phyloP scores from a whole-genome alignment of 1,140 invertebrate genomes.

The Zaprionus tsacasi region DNA sequence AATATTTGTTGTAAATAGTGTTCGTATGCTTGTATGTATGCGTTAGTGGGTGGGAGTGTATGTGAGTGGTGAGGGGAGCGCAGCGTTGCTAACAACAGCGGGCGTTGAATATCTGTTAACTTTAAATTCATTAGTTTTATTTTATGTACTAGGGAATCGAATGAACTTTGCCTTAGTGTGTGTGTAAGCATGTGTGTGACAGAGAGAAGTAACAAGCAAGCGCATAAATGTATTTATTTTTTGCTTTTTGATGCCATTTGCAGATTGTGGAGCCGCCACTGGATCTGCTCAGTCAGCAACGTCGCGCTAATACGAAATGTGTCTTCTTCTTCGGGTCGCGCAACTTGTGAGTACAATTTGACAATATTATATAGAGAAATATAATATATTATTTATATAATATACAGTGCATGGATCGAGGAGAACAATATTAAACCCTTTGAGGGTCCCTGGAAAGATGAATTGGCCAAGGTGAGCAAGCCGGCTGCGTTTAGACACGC shows the following conservation, averaged over 20 bases:
- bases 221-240: background rate
- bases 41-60: constrained; percentile 10
- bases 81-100: constrained; percentile 34
- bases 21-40: background rate
- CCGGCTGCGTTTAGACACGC: constrained; percentile 93
- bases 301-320: constrained; percentile 90
- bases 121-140: constrained; percentile 36
- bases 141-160: constrained; percentile 16
- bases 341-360: constrained; percentile 92
- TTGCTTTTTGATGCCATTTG: constrained; percentile 2
- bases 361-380: background rate
- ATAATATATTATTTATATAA: background rate
- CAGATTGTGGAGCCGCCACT: constrained; percentile 89
- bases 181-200: background rate
- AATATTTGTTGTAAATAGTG: constrained; percentile 41
- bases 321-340: constrained; percentile 97
- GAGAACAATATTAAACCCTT: constrained; percentile 94
- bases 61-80: constrained; percentile 20
- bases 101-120: constrained; percentile 21
- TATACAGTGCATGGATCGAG: constrained; percentile 94
- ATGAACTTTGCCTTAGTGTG: constrained; percentile 24
- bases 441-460: constrained; percentile 90
- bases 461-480: constrained; percentile 91
- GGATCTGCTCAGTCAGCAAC: constrained; percentile 87
- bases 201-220: background rate